Evolutionary conservation across 2,797 vertebrate genomes (phyloP).

Genomic region (Gymnocypris eckloni): DNA sequence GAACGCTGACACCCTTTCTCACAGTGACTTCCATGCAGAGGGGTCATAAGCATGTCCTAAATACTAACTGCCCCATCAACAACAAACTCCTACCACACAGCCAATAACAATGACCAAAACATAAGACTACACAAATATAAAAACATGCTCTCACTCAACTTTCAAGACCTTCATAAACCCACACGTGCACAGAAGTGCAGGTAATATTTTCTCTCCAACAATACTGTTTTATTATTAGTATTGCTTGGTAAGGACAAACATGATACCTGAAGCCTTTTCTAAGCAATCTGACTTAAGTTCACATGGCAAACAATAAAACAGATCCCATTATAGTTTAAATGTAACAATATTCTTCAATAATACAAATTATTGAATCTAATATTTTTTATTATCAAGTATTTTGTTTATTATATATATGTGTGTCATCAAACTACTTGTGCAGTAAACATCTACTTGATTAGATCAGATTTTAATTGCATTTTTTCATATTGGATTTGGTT

Average conservation of each 20-base stretch:
- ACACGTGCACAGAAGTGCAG: background rate
- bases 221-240: background rate
- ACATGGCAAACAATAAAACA: background rate
- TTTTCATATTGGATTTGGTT: background rate
- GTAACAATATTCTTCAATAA: background rate
- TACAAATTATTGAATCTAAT: background rate
- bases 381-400: background rate
- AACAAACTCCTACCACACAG: background rate
- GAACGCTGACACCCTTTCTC: constrained; percentile 28
- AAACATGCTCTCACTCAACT: background rate
- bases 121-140: background rate
- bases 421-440: background rate
- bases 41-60: constrained; percentile 28
- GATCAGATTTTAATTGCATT: background rate
- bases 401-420: background rate
- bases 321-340: background rate
- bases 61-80: constrained; percentile 28
- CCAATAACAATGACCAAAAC: background rate
- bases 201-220: background rate
- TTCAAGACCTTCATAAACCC: background rate
- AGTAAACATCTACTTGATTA: background rate
- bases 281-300: background rate
- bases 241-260: background rate
- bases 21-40: constrained; percentile 15
- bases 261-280: background rate